A percentile compares a stretch with the other conserved stretches of the same genome.
Evolutionary conservation across 2,888 invertebrate species (phyloP).

Genomic region (Cyclophora punctaria): DNA sequence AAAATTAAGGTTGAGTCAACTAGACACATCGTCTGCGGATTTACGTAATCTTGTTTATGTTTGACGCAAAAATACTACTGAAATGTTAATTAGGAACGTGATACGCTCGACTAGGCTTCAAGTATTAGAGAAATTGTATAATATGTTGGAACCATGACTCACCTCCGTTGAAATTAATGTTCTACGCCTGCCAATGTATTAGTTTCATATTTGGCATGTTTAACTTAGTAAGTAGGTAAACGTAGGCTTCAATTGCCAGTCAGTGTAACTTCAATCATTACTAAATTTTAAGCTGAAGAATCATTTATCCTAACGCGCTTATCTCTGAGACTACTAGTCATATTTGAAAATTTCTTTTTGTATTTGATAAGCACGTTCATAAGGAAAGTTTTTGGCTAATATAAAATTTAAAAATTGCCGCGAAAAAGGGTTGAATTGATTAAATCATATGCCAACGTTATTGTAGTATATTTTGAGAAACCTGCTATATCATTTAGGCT

Average conservation of each 20-base stretch:
- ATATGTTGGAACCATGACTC: constrained; percentile 31
- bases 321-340: no score
- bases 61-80: constrained; percentile 16
- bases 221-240: neutral
- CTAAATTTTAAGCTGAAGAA: neutral
- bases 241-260: neutral
- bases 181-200: neutral
- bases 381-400: no score
- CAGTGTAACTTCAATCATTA: neutral
- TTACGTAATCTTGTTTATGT: constrained; percentile 21
- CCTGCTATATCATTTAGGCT: no score
- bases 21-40: constrained; percentile 24
- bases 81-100: constrained; percentile 27
- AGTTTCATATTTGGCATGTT: neutral
- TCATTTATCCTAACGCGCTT: no score
- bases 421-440: no score
- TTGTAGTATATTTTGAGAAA: constrained; percentile 1
- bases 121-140: constrained; percentile 41
- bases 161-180: constrained; percentile 20
- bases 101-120: constrained; percentile 30
- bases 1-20: constrained; percentile 33
- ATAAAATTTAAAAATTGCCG: no score
- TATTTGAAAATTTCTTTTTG: no score
- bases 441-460: neutral
- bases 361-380: no score